phyloP scores from a whole-genome alignment of 37 sponge, comb jelly and placozoan species.

The Dysidea cf. avara region DNA sequence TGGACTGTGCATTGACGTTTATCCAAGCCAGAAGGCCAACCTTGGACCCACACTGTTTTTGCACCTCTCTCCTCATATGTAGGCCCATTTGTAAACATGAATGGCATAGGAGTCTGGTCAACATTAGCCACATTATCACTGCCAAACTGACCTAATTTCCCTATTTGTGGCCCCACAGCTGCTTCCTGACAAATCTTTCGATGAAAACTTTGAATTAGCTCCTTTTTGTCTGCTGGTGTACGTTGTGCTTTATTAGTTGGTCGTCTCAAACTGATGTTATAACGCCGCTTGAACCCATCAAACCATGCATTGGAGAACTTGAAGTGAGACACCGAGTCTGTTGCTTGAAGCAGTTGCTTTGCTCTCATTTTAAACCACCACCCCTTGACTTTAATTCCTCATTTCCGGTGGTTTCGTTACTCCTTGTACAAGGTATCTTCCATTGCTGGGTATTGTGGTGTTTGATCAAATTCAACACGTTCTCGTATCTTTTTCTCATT shows the following conservation, averaged over 20 bases:
- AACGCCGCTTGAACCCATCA: conserved; percentile 14
- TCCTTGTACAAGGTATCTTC: conserved; percentile 25
- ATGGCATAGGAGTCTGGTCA: conserved; percentile 47
- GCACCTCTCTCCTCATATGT: conserved; percentile 31
- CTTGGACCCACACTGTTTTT: conserved; percentile 41
- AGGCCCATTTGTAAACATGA: conserved; percentile 28
- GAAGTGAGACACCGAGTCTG: background rate
- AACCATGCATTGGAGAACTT: conserved; percentile 15
- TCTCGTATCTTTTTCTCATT: conserved; percentile 8
- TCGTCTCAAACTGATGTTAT: conserved; percentile 12
- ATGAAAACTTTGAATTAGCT: conserved; percentile 41
- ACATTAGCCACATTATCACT: conserved; percentile 10
- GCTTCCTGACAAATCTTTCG: conserved; percentile 21
- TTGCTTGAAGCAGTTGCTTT: conserved; percentile 17
- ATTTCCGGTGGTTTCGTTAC: conserved; percentile 1
- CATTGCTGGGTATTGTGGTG: conserved; percentile 30
- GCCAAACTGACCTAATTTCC: conserved; percentile 11
- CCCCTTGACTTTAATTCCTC: conserved; percentile 33
- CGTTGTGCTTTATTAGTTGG: conserved; percentile 26
- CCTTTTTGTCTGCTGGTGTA: conserved; percentile 23
- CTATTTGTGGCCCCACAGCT: background rate
- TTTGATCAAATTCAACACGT: conserved; percentile 14
- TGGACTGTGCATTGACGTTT: conserved; percentile 54
- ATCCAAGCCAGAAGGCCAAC: conserved; percentile 40
- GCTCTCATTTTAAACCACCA: conserved; percentile 33